phyloP scores from a whole-genome alignment of 2,113 vertebrate genomes.

The Pycnonotus jocosus region DNA sequence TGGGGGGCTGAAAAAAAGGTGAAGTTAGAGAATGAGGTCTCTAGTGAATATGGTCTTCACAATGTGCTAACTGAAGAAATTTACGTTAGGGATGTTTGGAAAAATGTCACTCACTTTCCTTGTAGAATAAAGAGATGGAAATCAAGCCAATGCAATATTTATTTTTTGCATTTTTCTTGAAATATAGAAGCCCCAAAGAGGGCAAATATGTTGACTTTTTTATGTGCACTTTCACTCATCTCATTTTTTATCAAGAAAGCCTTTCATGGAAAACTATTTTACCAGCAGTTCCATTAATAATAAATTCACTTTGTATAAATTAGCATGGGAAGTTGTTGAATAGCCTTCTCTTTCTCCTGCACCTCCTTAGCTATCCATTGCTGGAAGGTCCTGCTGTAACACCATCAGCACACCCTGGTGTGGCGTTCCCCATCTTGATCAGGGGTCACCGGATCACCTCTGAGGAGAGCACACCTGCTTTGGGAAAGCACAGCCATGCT shows the following conservation, averaged over 20 bases:
- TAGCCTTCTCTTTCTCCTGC: neutral
- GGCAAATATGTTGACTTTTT: accelerated
- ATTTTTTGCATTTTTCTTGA: neutral
- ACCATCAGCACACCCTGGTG: neutral
- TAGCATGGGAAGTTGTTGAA: neutral
- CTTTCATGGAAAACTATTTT: neutral
- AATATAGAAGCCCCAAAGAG: neutral
- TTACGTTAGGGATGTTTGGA: neutral
- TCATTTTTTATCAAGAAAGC: neutral
- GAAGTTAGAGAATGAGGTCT: neutral
- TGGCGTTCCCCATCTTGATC: accelerated
- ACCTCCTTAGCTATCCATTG: accelerated
- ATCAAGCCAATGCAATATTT: neutral
- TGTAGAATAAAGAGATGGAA: neutral
- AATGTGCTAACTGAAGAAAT: neutral
- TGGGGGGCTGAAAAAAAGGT: neutral
- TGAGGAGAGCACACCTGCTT: neutral
- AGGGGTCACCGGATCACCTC: neutral
- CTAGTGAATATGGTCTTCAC: neutral
- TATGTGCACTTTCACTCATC: neutral
- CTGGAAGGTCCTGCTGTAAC: neutral
- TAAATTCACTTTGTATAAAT: neutral
- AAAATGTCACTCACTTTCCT: neutral
- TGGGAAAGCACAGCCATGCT: neutral
- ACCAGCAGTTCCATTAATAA: neutral